These are phyloP conservation scores for Microctonus hyperodae DNA, from an alignment of 2,888 invertebrate genomes.

Conservation along the genomic window DNA sequence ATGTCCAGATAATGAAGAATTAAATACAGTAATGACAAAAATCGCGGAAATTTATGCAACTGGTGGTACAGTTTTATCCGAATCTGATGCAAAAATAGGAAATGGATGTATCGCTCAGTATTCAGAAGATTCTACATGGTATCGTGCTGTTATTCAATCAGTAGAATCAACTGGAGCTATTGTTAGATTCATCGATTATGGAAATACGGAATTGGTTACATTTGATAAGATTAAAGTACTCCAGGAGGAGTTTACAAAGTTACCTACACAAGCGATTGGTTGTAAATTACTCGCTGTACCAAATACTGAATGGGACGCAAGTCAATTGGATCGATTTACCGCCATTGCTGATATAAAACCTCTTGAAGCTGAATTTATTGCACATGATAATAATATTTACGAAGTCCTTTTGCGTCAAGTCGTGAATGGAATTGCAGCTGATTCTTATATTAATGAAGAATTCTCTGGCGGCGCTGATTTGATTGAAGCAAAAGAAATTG, in stretches of 20 bases:
- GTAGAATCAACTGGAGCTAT: constrained; percentile 63
- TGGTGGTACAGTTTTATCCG: constrained; percentile 46
- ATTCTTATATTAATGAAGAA: constrained; percentile 49
- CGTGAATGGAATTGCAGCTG: constrained; percentile 31
- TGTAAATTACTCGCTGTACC: constrained; percentile 56
- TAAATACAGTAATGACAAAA: constrained; percentile 50
- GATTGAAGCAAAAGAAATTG: constrained; percentile 42
- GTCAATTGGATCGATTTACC: constrained; percentile 44
- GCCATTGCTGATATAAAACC: constrained; percentile 41
- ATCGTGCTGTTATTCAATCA: constrained; percentile 68
- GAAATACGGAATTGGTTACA: constrained; percentile 71
- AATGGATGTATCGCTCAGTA: constrained; percentile 57
- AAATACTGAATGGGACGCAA: constrained; percentile 40
- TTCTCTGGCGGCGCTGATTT: constrained; percentile 47
- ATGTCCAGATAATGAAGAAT: constrained; percentile 47
- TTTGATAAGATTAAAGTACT: constrained; percentile 64
- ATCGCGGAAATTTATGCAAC: constrained; percentile 48
- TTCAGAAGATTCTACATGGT: constrained; percentile 73
- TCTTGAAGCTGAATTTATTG: constrained; percentile 54
- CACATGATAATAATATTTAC: constrained; percentile 45
- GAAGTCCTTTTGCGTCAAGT: constrained; percentile 49
- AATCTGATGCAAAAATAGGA: constrained; percentile 41
- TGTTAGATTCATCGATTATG: constrained; percentile 76
- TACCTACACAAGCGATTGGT: constrained; percentile 58
- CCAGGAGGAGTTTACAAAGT: constrained; percentile 48